Base-by-base conservation (phyloP, 2,797 vertebrate species). In the Cirrhinus molitorella region DNA sequence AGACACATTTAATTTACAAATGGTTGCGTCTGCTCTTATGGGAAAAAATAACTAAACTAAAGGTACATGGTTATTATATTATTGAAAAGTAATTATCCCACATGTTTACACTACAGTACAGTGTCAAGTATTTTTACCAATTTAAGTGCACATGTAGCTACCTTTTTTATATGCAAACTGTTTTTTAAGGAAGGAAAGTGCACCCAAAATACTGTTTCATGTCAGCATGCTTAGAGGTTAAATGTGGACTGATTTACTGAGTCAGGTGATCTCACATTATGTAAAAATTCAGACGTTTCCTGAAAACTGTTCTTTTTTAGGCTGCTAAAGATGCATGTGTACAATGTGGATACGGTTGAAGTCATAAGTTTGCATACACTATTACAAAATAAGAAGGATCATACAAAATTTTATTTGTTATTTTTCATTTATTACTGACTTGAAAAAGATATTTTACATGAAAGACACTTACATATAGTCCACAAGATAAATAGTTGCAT, bases 261-360 rank as follows among this genome's bases (percentile, higher is more conserved):
- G 31, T 34, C 47, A 68, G 21, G 13, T 53, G 14, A 7, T 43
- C 61, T 23, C 4, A 66, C 13, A 23, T 23, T 37, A 55, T 19
- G 31, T 25, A 2, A 53, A 55, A 79, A 40, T 55, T 55, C 47
- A 40, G 77, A 79, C 53, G 28, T 79, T 67, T 37, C 61, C 63
- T 53, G 45, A 53, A 28, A 19, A n/a, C 21, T 23, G 19, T 19
- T 55, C 31, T 74, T 74, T 16, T 61, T 79, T 9, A 5, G 19
- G 28, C 28, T 11, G 43, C 11, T 28, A 1, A 49, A 12, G 16
- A 47, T 73, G 11, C 28, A 74, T 0, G 0, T 12, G 28, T 3
- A 37, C 72, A 51, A 14, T 23, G 11, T 49, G n/a, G n/a, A n/a
- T n/a, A n/a, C n/a, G n/a, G n/a, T n/a, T n/a, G n/a, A n/a, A n/a